A percentile compares a stretch with the other conserved stretches of the same genome.
Evolutionary conservation across 1,140 invertebrate species (phyloP).

Genomic region (Agraylea sexmaculata): DNA sequence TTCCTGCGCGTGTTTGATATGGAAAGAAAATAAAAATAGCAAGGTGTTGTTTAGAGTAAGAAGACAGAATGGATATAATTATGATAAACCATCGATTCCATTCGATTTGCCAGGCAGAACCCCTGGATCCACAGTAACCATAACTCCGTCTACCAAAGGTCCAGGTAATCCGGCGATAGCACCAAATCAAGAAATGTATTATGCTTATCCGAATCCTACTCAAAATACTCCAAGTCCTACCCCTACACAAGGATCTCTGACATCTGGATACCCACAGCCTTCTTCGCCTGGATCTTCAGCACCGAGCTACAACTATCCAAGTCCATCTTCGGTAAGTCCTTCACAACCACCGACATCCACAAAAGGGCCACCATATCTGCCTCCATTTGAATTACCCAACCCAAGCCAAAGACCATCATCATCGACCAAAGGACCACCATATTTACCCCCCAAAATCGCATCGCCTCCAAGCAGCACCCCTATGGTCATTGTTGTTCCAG

Average conservation of each 20-base stretch:
- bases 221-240: slow-evolving; percentile 1
- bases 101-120: slow-evolving; percentile 13
- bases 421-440: slow-evolving; percentile 8
- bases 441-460: slow-evolving; percentile 8
- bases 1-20: too few relatives aligned
- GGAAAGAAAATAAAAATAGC: too few relatives aligned
- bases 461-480: neutral
- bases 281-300: slow-evolving; percentile 1
- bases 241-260: neutral
- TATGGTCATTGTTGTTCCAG: slow-evolving; percentile 1
- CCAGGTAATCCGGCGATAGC: slow-evolving; percentile 1
- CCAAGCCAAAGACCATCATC: neutral
- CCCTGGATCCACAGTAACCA: slow-evolving; percentile 1
- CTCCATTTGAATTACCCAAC: neutral
- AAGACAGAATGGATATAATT: slow-evolving; percentile 17
- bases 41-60: slow-evolving; percentile 10
- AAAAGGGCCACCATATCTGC: too few relatives aligned
- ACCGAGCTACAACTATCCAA: neutral
- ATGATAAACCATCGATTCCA: slow-evolving; percentile 14
- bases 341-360: too few relatives aligned
- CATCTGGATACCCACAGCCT: neutral
- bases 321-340: slow-evolving; percentile 1
- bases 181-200: slow-evolving; percentile 4
- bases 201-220: slow-evolving; percentile 7
- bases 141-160: slow-evolving; percentile 1